Evolutionary conservation across 2,888 invertebrate species (phyloP).

Genomic region (Thymelicus lineola): DNA sequence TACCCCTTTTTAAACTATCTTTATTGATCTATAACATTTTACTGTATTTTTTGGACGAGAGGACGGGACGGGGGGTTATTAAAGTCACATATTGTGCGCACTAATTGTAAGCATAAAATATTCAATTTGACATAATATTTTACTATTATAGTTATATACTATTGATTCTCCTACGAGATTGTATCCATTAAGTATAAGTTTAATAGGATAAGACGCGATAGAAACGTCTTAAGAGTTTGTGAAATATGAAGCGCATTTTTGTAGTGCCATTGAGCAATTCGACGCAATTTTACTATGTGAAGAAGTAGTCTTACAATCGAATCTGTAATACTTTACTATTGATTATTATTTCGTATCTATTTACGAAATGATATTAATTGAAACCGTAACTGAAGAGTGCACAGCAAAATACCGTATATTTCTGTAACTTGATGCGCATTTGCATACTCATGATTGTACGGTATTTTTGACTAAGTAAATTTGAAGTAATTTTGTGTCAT

Average conservation of each 20-base stretch:
- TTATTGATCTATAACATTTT: constrained; percentile 8
- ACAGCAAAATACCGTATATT: no score
- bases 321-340: no score
- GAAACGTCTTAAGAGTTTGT: background rate
- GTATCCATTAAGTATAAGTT: constrained; percentile 23
- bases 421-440: no score
- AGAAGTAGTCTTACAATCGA: no score
- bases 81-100: constrained; percentile 9
- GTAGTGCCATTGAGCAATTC: background rate
- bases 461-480: no score
- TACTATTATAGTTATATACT: constrained; percentile 10
- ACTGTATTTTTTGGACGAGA: constrained; percentile 15
- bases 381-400: no score
- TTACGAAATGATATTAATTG: no score
- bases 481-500: no score
- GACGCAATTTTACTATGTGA: background rate
- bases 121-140: constrained; percentile 20
- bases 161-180: constrained; percentile 28
- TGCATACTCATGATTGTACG: no score
- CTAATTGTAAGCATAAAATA: constrained; percentile 9
- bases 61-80: constrained; percentile 3
- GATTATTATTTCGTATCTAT: no score
- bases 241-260: background rate
- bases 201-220: background rate
- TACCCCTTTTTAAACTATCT: constrained; percentile 5